Base-by-base conservation (phyloP, 2,797 vertebrate species). In the Hypotaenidia okinawae region DNA sequence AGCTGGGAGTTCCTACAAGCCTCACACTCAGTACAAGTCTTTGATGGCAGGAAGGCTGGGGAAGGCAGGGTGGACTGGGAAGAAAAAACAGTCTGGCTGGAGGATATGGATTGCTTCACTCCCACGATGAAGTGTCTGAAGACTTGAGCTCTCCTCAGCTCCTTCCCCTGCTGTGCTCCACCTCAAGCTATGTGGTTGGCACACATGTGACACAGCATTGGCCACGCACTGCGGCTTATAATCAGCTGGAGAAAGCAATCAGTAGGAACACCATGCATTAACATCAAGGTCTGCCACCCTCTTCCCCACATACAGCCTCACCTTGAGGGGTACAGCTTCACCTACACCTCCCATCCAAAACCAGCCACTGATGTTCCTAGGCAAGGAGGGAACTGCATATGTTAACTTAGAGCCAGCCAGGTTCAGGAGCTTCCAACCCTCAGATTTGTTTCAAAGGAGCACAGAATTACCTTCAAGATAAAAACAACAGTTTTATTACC, bases 401-500 rank as follows among this genome's bases (percentile, higher is more conserved):
- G 2, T 30, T 49, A 91, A 66, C 59, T 13, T 3, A 5, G 9
- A 63, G 39, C 55, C 52, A 18, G 54, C 24, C 39, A n/a, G 35
- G 49, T 3, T 68, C 54, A 47, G 28, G 33, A 94, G 87, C 78
- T 76, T 30, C 81, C 75, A 85, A 0, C 43, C 3, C 82, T 59
- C 87, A 49, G 39, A 52, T 74, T 85, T 35, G 13, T 58, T 84
- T 91, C 93, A 93, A 80, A 86, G 79, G 80, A 91, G 79, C 12
- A 59, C 0, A 32, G 72, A 74, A 69, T 69, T 84, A 66, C 49
- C 83, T 84, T 79, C 47, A 13, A 86, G 83, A 94, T 76, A 79
- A 90, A 90, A 80, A 6, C 33, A 83, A 79, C 73, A 77, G 64
- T 59, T 93, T 93, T 89, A 66, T 84, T 94, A 93, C 70, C 41